phyloP scores from a whole-genome alignment of 2,113 vertebrate genomes.

The Ceuthmochares aereus region DNA sequence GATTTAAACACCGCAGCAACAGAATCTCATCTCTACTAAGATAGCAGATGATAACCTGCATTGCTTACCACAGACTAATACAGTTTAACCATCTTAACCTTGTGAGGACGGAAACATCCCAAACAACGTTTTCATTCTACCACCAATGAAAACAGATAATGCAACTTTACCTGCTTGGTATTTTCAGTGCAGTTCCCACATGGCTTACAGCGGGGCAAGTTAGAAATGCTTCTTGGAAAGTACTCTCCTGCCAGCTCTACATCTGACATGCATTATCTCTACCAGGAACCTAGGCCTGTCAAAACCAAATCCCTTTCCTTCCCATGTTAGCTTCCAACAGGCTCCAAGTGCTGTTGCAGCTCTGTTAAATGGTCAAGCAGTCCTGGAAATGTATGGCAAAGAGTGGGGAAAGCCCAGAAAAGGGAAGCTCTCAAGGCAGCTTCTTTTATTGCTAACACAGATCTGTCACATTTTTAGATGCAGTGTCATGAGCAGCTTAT shows the following conservation, averaged over 20 bases:
- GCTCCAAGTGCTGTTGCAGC: not conserved
- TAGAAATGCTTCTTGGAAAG: not conserved
- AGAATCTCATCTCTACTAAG: not conserved
- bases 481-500: not conserved
- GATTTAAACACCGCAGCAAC: not conserved
- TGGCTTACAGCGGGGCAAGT: not conserved
- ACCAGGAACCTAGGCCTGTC: not conserved
- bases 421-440: not conserved
- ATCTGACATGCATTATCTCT: not conserved
- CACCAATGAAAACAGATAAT: not conserved
- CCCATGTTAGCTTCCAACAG: not conserved
- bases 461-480: not conserved
- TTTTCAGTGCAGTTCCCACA: not conserved
- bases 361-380: not conserved
- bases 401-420: not conserved
- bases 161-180: not conserved
- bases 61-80: not conserved
- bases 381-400: not conserved
- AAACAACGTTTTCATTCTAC: not conserved
- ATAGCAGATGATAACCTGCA: not conserved
- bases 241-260: not conserved
- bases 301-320: not conserved
- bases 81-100: not conserved
- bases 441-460: not conserved
- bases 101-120: not conserved